A percentile compares a stretch with the other conserved stretches of the same genome.
These are phyloP conservation scores for Stictonetta naevosa DNA, from an alignment of 2,113 vertebrate species.

Conservation along the genomic window DNA sequence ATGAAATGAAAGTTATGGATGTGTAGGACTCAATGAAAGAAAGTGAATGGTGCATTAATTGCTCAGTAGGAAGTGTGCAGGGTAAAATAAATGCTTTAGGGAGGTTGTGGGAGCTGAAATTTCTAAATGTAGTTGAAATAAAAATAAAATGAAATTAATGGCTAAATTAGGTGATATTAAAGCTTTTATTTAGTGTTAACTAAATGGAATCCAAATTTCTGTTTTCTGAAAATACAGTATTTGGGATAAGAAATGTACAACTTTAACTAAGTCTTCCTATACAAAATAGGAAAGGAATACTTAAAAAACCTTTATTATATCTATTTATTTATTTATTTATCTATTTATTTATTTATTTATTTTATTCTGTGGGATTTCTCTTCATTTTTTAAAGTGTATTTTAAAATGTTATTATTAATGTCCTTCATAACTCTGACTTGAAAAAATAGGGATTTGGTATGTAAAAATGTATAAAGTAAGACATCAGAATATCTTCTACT, in stretches of 20 bases:
- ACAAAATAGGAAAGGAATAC: not conserved
- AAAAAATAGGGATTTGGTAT: not conserved
- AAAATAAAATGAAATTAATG: not conserved
- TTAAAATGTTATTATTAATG: not conserved
- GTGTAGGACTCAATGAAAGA: not conserved
- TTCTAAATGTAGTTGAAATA: not conserved
- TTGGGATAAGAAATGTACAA: not conserved
- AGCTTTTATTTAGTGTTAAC: not conserved
- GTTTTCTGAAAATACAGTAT: not conserved
- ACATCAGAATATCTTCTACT: not conserved
- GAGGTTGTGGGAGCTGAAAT: not conserved
- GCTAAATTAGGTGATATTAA: not conserved
- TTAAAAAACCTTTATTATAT: not conserved
- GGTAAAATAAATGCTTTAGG: not conserved
- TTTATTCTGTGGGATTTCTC: not conserved
- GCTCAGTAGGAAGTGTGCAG: not conserved
- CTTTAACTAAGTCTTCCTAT: not conserved
- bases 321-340: not conserved
- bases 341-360: not conserved
- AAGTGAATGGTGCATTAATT: not conserved
- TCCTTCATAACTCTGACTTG: not conserved
- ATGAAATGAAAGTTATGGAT: not conserved
- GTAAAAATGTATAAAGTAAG: not conserved
- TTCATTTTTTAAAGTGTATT: not conserved
- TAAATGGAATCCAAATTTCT: not conserved